Evolutionary conservation across 2,113 vertebrate species (phyloP), one percentile per base, ranked within the genome.

Genomic region (Pterocles burchelli): DNA sequence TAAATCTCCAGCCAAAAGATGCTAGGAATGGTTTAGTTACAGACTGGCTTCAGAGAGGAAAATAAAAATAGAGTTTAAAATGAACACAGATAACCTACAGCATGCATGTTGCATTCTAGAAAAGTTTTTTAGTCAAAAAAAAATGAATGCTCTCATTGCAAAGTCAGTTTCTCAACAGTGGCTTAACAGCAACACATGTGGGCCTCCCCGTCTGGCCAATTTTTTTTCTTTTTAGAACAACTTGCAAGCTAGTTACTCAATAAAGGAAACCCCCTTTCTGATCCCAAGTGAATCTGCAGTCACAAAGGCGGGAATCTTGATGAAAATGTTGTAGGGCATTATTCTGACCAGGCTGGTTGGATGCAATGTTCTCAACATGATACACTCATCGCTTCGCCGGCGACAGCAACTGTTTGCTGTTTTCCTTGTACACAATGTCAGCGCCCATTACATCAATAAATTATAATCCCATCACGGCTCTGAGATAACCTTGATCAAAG

Each of bases 61-160:
- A 94, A 92, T 72, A 88, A 94, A 95, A 93, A 85, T 28, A 87
- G 54, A 61, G 17, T 31, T 88, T 57, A 91, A 80, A 79, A 78
- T 3, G 14, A 87, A 90, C 79, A 29, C 33, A 83, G 46, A 34
- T 51, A 66, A 61, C 2, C 0, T 34, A 51, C 43, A 91, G 71
- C 10, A 7, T 13, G 68, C 3, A 31, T 17, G 12, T 6, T 72
- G 52, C 55, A 41, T 45, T 90, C 73, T 34, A 84, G 67, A 28
- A 21, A 36, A 67, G 31, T 31, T 54, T 67, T 81, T 28, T 13
- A 6, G 38, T 46, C 29, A 61, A 57, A 89, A 62, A 62, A 46
- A 51, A 71, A 83, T 31, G 85, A 93, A 80, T 3, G 11, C 33
- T 87, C 86, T 26, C 54, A 66, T 58, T 82, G 62, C 88, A 85